These are phyloP conservation scores for Hemiprocne comata DNA, from an alignment of 2,113 vertebrate genomes.

Conservation along the genomic window DNA sequence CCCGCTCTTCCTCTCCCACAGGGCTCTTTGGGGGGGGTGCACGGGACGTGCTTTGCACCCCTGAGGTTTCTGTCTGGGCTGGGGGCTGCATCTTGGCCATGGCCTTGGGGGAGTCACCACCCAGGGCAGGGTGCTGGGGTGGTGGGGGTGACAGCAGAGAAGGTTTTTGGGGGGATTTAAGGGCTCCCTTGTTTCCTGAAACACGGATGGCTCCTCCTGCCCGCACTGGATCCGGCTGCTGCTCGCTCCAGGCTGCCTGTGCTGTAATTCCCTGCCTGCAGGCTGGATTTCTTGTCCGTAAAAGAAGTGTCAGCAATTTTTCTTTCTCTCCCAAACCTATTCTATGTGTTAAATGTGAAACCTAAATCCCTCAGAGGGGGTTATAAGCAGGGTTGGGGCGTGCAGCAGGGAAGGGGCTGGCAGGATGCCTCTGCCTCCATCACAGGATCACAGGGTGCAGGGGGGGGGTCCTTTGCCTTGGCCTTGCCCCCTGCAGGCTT, in stretches of 20 bases:
- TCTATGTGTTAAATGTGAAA: background rate
- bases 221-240: background rate
- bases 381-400: background rate
- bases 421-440: background rate
- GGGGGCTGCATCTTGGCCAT: background rate
- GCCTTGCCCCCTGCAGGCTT: background rate
- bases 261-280: background rate
- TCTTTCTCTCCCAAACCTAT: background rate
- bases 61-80: background rate
- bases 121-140: background rate
- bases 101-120: background rate
- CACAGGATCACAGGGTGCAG: background rate
- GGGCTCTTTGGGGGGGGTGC: background rate
- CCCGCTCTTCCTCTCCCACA: accelerated
- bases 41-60: background rate
- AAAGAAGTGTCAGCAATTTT: background rate
- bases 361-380: accelerated
- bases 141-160: background rate
- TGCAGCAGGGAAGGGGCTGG: background rate
- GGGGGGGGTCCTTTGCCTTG: background rate
- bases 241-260: background rate
- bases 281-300: background rate
- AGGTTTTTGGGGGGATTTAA: background rate
- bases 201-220: background rate
- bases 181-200: background rate